These are phyloP conservation scores for Cebidichthys violaceus DNA, from an alignment of 2,113 vertebrate species.

Conservation along the genomic window DNA sequence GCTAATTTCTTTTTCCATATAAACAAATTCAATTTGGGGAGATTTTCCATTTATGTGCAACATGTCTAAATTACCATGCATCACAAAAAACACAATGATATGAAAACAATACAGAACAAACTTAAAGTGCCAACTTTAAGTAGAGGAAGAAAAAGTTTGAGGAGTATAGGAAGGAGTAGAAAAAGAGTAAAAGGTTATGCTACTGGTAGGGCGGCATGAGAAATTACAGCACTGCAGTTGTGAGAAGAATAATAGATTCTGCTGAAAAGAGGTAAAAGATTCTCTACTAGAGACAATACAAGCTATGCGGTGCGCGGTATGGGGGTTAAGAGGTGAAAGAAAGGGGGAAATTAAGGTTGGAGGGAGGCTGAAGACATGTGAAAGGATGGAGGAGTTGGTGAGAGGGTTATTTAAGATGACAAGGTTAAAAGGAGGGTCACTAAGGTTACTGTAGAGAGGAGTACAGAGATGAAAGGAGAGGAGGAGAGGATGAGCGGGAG, in stretches of 20 bases:
- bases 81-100: neutral
- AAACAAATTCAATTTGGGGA: neutral
- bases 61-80: neutral
- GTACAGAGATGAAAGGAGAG: constrained; percentile 32
- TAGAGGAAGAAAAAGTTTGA: neutral
- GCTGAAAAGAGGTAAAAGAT: neutral
- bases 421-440: constrained; percentile 62
- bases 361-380: neutral
- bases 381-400: constrained; percentile 18
- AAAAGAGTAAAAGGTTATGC: neutral
- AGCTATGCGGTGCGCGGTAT: neutral
- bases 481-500: constrained; percentile 48
- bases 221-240: neutral
- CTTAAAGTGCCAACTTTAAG: neutral
- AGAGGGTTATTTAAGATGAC: constrained; percentile 63
- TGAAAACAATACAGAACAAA: neutral
- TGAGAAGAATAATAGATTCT: neutral
- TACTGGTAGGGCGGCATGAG: neutral
- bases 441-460: constrained; percentile 41
- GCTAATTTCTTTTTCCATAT: neutral
- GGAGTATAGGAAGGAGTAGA: neutral
- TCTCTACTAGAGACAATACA: neutral
- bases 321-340: constrained; percentile 3
- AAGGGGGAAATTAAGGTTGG: constrained; percentile 25
- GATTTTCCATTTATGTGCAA: neutral